Evolutionary conservation across 2,888 invertebrate species (phyloP), one percentile per base, ranked within the genome.

Genomic region (Sinohyriopsis cumingii): DNA sequence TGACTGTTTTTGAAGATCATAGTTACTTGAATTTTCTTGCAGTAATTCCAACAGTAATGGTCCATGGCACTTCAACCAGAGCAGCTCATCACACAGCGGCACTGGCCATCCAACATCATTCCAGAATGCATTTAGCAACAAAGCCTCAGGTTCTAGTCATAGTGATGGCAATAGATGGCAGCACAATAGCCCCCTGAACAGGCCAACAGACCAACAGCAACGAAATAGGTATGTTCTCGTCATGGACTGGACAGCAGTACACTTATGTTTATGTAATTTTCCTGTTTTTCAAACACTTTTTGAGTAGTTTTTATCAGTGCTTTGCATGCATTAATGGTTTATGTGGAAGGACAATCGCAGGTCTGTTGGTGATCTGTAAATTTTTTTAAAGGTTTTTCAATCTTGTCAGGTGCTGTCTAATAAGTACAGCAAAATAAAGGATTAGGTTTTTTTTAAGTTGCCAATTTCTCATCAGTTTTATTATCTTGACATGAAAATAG

Each of bases 111-210:
- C 67, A 22, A 74, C 79, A 24, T 75, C 79, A 68, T 79, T 78
- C 78, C 79, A 73, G 59, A 77, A 79, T 61, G 74, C 77, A 60
- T 68, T 78, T 61, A 71, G 70, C 65, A 71, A 69, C 69, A 67
- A 67, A 12, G 67, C 67, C 53, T 56, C 63, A 33, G 55, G 67
- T 12, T 60, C 70, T n/a, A 67, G 67, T n/a, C 76, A 81, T 61
- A 86, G 80, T 74, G 82, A 86, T 25, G 76, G 79, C 25, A 85
- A 84, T 69, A 76, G 83, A 65, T 88, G 88, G 88, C 81, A 80
- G 61, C 83, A 82, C 53, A 77, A 85, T 59, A 87, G 88, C 76
- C 87, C 87, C 6, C 73, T 88, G 68, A 83, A 86, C 59, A 75
- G 87, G 20, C 79, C 79, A 24, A 82, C 82, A 45, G 85, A 84